Evolutionary conservation across 35 echinoderm and acorn worm genomes (phyloP).

Genomic region (Apostichopus parvimensis): DNA sequence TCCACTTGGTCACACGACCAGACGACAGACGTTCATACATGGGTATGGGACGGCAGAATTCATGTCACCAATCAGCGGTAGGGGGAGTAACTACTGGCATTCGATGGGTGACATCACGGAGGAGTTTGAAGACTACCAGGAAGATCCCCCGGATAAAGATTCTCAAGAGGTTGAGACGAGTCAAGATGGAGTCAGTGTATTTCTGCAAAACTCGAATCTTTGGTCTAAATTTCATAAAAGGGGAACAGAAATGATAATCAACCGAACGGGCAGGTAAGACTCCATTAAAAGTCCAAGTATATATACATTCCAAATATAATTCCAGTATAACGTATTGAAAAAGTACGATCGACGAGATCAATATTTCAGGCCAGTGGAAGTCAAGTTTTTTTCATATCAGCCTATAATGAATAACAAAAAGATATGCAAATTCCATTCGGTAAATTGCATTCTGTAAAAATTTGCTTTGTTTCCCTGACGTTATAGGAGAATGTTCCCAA

Average conservation of each 20-base stretch:
- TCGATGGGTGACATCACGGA: neutral
- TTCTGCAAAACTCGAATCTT: constrained; percentile 49
- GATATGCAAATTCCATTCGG: too few species aligned
- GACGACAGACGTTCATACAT: neutral
- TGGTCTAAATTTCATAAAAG: constrained; percentile 69
- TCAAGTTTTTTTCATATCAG: neutral
- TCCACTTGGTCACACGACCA: neutral
- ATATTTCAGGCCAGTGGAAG: neutral
- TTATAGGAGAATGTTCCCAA: constrained; percentile 88
- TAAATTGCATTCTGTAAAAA: neutral
- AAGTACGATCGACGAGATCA: neutral
- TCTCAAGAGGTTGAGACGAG: neutral
- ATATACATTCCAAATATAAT: neutral
- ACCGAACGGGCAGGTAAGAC: constrained; percentile 72
- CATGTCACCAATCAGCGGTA: too few species aligned
- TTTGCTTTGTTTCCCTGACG: neutral
- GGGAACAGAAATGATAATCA: constrained; percentile 81
- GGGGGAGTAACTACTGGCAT: neutral
- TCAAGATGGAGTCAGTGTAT: constrained; percentile 50
- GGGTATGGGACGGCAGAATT: too few species aligned
- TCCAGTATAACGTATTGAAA: neutral
- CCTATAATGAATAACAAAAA: neutral
- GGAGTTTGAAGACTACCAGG: constrained; percentile 10
- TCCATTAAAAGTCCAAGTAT: neutral
- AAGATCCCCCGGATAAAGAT: neutral